These are phyloP conservation scores for Hydrophis major DNA, from an alignment of 2,797 vertebrate species.

Conservation along the genomic window DNA sequence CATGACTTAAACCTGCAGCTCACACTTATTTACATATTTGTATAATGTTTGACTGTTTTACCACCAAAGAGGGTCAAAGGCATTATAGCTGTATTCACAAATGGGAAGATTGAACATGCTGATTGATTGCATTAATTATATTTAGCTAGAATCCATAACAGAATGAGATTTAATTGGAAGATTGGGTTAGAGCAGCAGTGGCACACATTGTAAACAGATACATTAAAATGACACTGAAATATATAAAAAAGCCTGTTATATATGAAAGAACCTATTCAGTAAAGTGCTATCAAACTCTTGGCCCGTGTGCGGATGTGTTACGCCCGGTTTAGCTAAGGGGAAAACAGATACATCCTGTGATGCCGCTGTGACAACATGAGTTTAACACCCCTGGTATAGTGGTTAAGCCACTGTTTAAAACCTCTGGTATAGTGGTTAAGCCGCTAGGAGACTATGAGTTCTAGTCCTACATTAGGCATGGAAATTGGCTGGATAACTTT, in stretches of 20 bases:
- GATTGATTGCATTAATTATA: conserved; percentile 72
- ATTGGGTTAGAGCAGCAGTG: conserved; percentile 54
- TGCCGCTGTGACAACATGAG: no score
- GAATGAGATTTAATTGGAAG: conserved; percentile 64
- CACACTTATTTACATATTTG: conserved; percentile 62
- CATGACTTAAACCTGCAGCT: conserved; percentile 56
- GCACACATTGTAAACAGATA: conserved; percentile 62
- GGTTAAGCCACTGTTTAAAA: no score
- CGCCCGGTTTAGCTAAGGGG: no score
- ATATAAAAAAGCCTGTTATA: conserved; percentile 50
- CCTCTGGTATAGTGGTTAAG: no score
- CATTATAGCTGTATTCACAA: conserved; percentile 59
- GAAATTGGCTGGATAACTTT: no score
- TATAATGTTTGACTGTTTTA: conserved; percentile 45
- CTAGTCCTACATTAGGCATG: no score
- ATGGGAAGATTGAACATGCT: conserved; percentile 56
- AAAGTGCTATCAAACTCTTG: no score
- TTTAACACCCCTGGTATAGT: no score
- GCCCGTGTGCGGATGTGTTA: no score
- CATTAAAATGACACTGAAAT: conserved; percentile 55
- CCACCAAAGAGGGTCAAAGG: conserved; percentile 49
- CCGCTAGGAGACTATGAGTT: no score
- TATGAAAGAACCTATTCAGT: no score
- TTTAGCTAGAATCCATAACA: conserved; percentile 71
- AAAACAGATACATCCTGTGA: no score